These are phyloP conservation scores for Eospalax fontanierii DNA, from an alignment of 2,797 vertebrate species.

Conservation along the genomic window DNA sequence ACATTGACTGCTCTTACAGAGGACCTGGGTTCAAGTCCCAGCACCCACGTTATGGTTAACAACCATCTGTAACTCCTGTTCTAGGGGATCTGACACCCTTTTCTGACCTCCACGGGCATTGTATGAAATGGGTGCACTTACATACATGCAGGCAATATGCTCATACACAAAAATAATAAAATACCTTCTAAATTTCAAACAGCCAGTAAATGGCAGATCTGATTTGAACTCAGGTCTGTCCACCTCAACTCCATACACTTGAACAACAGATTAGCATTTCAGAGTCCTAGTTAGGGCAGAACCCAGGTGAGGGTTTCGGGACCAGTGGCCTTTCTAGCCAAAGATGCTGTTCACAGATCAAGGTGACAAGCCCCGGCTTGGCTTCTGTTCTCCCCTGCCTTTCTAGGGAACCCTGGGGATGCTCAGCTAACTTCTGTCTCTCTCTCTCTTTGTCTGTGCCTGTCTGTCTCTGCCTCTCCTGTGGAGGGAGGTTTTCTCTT, in stretches of 20 bases:
- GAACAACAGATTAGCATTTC: neutral
- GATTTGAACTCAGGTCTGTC: slow-evolving; percentile 14
- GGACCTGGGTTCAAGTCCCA: no score
- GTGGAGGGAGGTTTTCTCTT: slow-evolving; percentile 24
- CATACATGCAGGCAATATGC: no score
- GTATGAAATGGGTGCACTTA: no score
- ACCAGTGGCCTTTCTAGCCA: neutral
- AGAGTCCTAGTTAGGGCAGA: neutral
- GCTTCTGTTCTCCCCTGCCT: neutral
- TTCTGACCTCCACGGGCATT: no score
- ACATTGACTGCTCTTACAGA: no score
- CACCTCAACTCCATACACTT: neutral
- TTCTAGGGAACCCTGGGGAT: neutral
- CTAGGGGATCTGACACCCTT: no score
- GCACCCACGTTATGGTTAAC: no score
- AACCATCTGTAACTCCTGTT: no score
- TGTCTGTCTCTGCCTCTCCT: neutral
- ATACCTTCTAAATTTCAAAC: no score
- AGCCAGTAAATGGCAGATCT: neutral
- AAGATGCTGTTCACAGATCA: neutral
- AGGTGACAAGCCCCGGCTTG: rapidly evolving
- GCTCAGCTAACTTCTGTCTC: slow-evolving; percentile 50
- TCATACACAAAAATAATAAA: no score
- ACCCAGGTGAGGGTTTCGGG: neutral
- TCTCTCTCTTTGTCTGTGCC: slow-evolving; percentile 57